phyloP scores from a whole-genome alignment of 2,888 invertebrate genomes.

The Imbricaverruca yamaguchii region DNA sequence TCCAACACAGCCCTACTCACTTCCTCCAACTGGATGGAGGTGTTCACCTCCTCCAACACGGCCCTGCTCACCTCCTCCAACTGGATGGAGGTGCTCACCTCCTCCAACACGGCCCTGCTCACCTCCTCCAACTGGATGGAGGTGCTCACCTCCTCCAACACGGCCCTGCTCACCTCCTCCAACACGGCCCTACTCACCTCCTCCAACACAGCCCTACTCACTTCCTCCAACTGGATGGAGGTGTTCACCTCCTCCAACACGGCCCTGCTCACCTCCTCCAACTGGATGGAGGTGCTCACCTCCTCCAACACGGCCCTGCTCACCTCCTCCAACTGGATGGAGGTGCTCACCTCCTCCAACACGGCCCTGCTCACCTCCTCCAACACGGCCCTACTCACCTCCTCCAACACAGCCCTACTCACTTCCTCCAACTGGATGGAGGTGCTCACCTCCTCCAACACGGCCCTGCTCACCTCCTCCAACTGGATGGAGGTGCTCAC shows the following conservation, averaged over 20 bases:
- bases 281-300: too few species aligned
- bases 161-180: slow-evolving; percentile 32
- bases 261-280: slow-evolving; percentile 33
- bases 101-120: too few species aligned
- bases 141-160: slow-evolving; percentile 33
- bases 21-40: slow-evolving; percentile 36
- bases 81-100: too few species aligned
- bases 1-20: too few species aligned
- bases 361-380: slow-evolving; percentile 33
- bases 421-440: slow-evolving; percentile 35
- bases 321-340: slow-evolving; percentile 35
- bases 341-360: slow-evolving; percentile 33
- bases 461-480: slow-evolving; percentile 32
- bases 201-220: slow-evolving; percentile 33
- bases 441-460: too few species aligned
- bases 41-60: too few species aligned
- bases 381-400: slow-evolving; percentile 30
- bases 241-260: too few species aligned
- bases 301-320: too few species aligned
- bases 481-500: slow-evolving; percentile 34
- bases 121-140: slow-evolving; percentile 35
- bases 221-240: slow-evolving; percentile 36
- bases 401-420: slow-evolving; percentile 34
- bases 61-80: slow-evolving; percentile 33
- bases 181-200: slow-evolving; percentile 31